phyloP scores from a whole-genome alignment of 1,140 invertebrate genomes.

The Bilobella aurantiaca region DNA sequence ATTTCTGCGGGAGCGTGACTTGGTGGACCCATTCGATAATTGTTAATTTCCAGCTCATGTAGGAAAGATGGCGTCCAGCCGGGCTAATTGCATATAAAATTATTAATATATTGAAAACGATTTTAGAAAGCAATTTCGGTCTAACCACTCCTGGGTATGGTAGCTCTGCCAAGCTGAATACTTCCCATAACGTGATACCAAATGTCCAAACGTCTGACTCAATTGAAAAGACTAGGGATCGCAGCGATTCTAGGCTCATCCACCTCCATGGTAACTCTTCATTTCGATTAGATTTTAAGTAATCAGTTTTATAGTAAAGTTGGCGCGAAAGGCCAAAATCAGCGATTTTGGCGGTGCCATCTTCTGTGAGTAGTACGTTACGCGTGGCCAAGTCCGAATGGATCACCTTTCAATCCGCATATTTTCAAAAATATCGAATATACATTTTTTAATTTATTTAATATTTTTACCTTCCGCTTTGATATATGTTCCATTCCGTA shows the following conservation, averaged over 20 bases:
- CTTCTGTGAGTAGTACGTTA: background rate
- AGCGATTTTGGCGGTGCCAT: background rate
- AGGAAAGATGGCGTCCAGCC: constrained; percentile 39
- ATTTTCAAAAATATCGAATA: background rate
- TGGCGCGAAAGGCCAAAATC: constrained; percentile 9
- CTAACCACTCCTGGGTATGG: constrained; percentile 78
- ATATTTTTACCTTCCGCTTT: background rate
- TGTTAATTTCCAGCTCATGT: constrained; percentile 41
- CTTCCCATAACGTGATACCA: constrained; percentile 65
- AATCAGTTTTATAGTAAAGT: background rate
- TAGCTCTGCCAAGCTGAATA: constrained; percentile 76
- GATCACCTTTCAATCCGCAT: background rate
- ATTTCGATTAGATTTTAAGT: background rate
- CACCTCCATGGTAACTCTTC: constrained; percentile 7
- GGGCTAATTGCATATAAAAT: too few species aligned
- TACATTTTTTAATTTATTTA: background rate
- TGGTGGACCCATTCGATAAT: constrained; percentile 48
- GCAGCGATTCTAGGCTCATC: constrained; percentile 4
- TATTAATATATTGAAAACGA: too few species aligned
- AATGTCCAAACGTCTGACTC: constrained; percentile 7
- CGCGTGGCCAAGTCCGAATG: constrained; percentile 5
- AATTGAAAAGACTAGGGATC: background rate
- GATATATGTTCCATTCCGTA: background rate
- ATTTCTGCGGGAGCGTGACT: constrained; percentile 49
- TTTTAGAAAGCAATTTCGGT: too few species aligned